Evolutionary conservation across 2,888 invertebrate genomes (phyloP).

Genomic region (Cryptocephalus primarius): DNA sequence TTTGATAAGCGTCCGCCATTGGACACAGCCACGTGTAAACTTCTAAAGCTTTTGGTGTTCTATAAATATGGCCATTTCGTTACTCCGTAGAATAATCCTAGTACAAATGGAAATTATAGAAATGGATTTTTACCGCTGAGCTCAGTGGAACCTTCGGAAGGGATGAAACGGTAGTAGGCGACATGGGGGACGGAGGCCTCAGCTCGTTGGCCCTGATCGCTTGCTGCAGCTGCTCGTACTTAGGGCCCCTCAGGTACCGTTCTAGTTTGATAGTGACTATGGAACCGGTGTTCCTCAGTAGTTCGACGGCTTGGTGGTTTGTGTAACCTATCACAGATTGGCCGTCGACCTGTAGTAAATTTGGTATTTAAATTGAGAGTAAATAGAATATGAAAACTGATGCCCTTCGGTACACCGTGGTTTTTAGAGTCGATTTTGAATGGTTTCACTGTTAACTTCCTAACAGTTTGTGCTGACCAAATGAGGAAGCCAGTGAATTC

Average conservation of each 20-base stretch:
- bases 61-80: too few relatives aligned
- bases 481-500: too few relatives aligned
- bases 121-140: conserved; percentile 44
- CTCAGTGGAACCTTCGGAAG: conserved; percentile 66
- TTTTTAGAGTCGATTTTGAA: background rate
- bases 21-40: too few relatives aligned
- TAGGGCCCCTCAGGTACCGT: conserved; percentile 76
- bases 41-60: too few relatives aligned
- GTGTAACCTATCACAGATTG: conserved; percentile 81
- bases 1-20: too few relatives aligned
- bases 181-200: conserved; percentile 51
- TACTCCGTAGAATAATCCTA: too few relatives aligned
- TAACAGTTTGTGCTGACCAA: too few relatives aligned
- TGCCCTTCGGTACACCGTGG: background rate
- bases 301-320: conserved; percentile 88
- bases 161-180: conserved; percentile 61
- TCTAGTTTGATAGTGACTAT: conserved; percentile 59
- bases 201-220: conserved; percentile 64
- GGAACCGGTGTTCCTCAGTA: conserved; percentile 72
- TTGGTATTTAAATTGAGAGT: background rate
- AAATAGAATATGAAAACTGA: conserved; percentile 1
- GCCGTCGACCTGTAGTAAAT: conserved; percentile 60
- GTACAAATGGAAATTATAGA: too few relatives aligned
- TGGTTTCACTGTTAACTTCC: too few relatives aligned
- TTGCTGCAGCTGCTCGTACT: conserved; percentile 72